Evolutionary conservation across 2,113 vertebrate species (phyloP).

Genomic region (Saccopteryx bilineata): DNA sequence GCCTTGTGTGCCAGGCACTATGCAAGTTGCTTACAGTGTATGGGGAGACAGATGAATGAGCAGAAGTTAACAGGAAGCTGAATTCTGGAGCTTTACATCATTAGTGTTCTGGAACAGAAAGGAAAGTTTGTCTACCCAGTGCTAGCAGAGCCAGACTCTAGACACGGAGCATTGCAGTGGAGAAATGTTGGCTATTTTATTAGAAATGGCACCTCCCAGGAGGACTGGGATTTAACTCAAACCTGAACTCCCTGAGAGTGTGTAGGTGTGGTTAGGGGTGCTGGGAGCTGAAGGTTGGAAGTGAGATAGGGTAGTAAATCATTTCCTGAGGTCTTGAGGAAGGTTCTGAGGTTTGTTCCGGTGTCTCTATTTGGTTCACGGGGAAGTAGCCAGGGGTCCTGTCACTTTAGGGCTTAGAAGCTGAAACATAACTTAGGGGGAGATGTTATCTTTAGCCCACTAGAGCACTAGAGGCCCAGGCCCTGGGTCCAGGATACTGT

Average conservation of each 20-base stretch:
- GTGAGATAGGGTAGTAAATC: not conserved
- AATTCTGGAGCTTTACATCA: not conserved
- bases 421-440: not conserved
- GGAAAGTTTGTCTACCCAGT: not conserved
- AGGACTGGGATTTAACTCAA: not conserved
- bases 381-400: not conserved
- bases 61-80: not conserved
- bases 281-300: not conserved
- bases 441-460: not conserved
- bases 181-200: not conserved
- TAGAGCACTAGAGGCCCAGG: too few relatives aligned
- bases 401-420: not conserved
- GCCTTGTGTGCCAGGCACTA: not conserved
- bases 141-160: not conserved
- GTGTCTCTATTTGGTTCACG: not conserved
- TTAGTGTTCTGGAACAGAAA: not conserved
- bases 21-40: not conserved
- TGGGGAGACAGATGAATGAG: not conserved
- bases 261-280: not conserved
- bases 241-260: not conserved
- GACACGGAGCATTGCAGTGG: not conserved
- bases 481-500: not conserved
- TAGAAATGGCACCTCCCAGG: not conserved
- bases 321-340: not conserved
- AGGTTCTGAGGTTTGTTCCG: not conserved